phyloP scores from a whole-genome alignment of 2,113 vertebrate genomes.

The Drymodes brunneopygia region DNA sequence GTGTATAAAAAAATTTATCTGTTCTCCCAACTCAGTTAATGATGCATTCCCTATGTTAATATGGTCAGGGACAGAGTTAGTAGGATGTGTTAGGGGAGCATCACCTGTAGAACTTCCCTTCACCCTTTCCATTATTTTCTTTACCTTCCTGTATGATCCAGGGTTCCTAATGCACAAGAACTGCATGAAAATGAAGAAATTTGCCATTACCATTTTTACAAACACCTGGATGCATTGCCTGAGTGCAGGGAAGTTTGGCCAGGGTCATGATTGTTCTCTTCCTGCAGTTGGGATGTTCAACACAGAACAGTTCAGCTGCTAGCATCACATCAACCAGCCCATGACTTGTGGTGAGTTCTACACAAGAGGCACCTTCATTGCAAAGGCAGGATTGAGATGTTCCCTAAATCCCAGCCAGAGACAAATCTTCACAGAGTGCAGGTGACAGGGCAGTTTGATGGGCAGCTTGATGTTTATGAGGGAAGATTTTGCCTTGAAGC shows the following conservation, averaged over 20 bases:
- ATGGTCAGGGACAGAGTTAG: not conserved
- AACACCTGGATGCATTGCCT: not conserved
- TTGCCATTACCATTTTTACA: not conserved
- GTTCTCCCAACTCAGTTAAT: not conserved
- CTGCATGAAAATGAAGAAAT: not conserved
- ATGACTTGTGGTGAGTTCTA: not conserved
- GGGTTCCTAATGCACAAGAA: not conserved
- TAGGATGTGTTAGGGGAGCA: not conserved
- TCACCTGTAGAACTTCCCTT: not conserved
- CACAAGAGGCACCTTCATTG: not conserved
- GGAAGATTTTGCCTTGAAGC: not conserved
- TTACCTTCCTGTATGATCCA: not conserved
- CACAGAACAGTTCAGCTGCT: not conserved
- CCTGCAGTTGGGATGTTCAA: not conserved
- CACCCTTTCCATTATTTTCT: not conserved
- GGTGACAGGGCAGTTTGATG: not conserved
- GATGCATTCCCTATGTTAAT: not conserved
- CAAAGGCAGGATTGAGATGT: not conserved
- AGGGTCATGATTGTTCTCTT: not conserved
- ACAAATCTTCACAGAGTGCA: not conserved
- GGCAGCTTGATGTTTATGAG: not conserved
- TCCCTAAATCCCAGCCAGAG: not conserved
- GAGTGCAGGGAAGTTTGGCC: not conserved
- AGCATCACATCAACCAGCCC: not conserved
- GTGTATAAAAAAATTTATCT: not conserved